Percentiles rank a stretch among this genome's conserved stretches.
These are phyloP conservation scores for Leucosticte australis DNA, from an alignment of 2,113 vertebrate species.

Conservation along the genomic window DNA sequence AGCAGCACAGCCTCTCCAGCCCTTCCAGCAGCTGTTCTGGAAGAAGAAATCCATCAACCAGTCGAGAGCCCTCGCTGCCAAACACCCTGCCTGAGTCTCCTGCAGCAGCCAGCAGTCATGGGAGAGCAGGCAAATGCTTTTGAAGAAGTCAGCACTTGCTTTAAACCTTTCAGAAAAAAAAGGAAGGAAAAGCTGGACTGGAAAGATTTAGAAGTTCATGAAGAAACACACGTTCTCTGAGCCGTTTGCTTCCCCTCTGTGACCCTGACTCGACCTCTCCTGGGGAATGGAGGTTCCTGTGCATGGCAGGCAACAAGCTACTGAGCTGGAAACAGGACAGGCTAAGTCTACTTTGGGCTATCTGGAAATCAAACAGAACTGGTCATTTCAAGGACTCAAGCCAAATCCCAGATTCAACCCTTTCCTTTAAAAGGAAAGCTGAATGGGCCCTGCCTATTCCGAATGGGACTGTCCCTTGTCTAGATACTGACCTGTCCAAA, in stretches of 20 bases:
- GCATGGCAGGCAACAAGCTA: background rate
- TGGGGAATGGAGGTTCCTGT: background rate
- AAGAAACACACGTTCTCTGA: background rate
- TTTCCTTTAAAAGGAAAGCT: background rate
- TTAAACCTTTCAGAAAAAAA: background rate
- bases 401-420: background rate
- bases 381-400: background rate
- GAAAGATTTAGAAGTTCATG: background rate
- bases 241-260: background rate
- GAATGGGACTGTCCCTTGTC: background rate
- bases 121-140: background rate
- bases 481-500: background rate
- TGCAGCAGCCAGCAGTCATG: background rate
- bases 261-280: background rate
- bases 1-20: background rate
- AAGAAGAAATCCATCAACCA: background rate
- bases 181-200: background rate
- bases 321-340: background rate
- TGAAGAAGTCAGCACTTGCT: background rate
- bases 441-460: background rate
- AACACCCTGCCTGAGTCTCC: rapidly evolving
- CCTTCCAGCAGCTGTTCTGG: background rate
- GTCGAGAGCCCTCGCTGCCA: rapidly evolving
- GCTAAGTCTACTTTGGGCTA: background rate
- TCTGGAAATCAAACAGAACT: background rate